A percentile compares a stretch with the other conserved stretches of the same genome.
These are phyloP conservation scores for Halcyon chelicuti DNA, from an alignment of 2,797 vertebrate species.

Conservation along the genomic window DNA sequence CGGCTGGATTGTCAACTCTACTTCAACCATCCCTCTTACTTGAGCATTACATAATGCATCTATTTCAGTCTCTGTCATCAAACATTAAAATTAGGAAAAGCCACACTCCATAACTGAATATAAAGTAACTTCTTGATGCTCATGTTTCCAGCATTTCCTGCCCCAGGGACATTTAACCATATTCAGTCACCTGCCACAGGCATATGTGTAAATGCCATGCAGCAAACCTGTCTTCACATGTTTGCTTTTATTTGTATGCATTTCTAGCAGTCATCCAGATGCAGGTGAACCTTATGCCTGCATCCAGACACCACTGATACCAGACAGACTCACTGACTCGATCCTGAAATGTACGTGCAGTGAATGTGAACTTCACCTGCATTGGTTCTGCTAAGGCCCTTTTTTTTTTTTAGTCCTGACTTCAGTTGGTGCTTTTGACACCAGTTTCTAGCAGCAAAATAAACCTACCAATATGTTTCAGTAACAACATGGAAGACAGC, in stretches of 20 bases:
- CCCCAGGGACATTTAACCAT: neutral
- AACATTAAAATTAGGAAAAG: slow-evolving; percentile 26
- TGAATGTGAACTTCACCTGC: neutral
- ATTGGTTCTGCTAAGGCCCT: neutral
- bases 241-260: neutral
- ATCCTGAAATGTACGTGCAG: no score
- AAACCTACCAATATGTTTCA: neutral
- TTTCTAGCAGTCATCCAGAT: neutral
- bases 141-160: neutral
- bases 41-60: slow-evolving; percentile 35
- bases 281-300: neutral
- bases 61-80: slow-evolving; percentile 52
- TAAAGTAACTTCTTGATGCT: neutral
- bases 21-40: slow-evolving; percentile 28
- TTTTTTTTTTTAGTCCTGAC: neutral
- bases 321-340: neutral
- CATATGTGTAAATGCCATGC: rapidly evolving
- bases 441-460: neutral
- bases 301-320: neutral
- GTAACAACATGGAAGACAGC: neutral
- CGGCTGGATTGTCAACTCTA: slow-evolving; percentile 49
- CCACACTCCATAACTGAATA: neutral
- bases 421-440: neutral
- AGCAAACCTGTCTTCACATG: neutral
- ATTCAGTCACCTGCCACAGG: neutral